Conservation (phyloP, 2,888 invertebrate species). For the Sturmia bella region DNA sequence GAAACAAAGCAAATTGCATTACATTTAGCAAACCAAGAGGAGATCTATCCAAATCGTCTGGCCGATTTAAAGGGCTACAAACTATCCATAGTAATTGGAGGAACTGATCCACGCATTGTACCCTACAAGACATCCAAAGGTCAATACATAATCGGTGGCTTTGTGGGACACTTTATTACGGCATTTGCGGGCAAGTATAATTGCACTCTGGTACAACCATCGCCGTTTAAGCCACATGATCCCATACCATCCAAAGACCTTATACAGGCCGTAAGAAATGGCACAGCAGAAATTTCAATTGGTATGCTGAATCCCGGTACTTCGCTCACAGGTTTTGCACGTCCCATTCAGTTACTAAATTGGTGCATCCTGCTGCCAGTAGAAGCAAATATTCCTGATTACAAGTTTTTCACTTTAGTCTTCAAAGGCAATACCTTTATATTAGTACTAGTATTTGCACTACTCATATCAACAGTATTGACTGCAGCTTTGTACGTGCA, state of each 20-base stretch:
- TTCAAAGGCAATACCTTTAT: conserved; percentile 74
- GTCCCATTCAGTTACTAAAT: conserved; percentile 75
- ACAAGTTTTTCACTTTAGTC: conserved; percentile 74
- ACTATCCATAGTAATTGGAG: conserved; percentile 73
- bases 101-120: conserved; percentile 75
- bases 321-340: conserved; percentile 70
- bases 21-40: background rate
- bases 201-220: conserved; percentile 71
- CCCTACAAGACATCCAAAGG: conserved; percentile 70
- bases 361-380: conserved; percentile 77
- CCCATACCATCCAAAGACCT: conserved; percentile 70
- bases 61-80: conserved; percentile 73
- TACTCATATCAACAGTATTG: conserved; percentile 73
- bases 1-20: conserved; percentile 56
- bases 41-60: conserved; percentile 74
- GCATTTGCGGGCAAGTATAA: conserved; percentile 75
- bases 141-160: conserved; percentile 71
- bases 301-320: conserved; percentile 65
- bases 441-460: conserved; percentile 70
- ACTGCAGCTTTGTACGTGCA: conserved; percentile 71
- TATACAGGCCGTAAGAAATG: conserved; percentile 72
- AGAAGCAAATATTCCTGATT: conserved; percentile 75
- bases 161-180: conserved; percentile 74
- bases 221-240: conserved; percentile 38
- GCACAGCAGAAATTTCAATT: conserved; percentile 75